A percentile compares a stretch with the other conserved stretches of the same genome.
Conservation (phyloP, 2,797 vertebrate genomes). For the Leptatherina wallacei region DNA sequence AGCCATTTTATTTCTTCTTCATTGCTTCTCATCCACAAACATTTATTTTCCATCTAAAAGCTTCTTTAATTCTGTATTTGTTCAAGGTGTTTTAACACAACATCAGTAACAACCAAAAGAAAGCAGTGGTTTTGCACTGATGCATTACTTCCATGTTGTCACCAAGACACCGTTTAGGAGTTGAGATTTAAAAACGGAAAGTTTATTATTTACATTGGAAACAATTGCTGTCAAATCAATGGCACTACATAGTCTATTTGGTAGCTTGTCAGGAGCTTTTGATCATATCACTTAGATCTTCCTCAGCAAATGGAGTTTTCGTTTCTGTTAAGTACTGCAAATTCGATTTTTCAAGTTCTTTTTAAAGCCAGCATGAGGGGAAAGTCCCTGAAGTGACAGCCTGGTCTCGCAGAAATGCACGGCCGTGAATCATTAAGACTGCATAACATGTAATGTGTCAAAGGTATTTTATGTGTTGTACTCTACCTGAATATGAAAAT, state of each 20-base stretch:
- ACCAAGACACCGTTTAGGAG: not conserved
- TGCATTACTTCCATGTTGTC: not conserved
- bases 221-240: not conserved
- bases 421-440: not conserved
- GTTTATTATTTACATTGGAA: not conserved
- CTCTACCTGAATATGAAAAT: not conserved
- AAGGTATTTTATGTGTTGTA: not conserved
- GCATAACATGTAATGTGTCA: not conserved
- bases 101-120: not conserved
- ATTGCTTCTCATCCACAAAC: not conserved
- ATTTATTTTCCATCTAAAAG: not conserved
- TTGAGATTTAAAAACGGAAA: not conserved
- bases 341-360: not conserved
- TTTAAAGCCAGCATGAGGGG: not conserved
- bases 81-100: conserved; percentile 12
- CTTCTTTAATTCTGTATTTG: not conserved
- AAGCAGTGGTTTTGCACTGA: conserved; percentile 5
- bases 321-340: not conserved
- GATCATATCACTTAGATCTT: not conserved
- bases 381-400: not conserved
- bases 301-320: not conserved
- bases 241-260: not conserved
- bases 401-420: not conserved
- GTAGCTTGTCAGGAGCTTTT: not conserved
- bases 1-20: not conserved